These are phyloP conservation scores for Zosterops pallidus DNA, from an alignment of 2,113 vertebrate genomes.

Conservation along the genomic window DNA sequence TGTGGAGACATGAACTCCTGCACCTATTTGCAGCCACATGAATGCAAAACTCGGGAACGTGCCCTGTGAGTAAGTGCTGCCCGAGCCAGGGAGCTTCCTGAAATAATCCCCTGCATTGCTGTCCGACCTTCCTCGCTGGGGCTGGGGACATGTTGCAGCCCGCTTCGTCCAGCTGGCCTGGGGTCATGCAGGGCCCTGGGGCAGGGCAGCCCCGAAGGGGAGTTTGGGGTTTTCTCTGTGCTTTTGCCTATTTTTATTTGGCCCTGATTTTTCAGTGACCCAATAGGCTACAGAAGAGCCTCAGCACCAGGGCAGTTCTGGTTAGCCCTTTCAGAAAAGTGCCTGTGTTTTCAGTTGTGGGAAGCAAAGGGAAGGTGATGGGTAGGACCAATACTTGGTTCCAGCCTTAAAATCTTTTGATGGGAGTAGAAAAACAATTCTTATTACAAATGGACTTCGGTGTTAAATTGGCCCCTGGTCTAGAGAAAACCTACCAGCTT, in stretches of 20 bases:
- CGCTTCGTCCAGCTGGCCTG: neutral
- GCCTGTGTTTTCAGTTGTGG: neutral
- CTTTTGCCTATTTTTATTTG: neutral
- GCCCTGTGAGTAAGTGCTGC: neutral
- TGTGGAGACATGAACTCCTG: neutral
- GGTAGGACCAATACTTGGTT: neutral
- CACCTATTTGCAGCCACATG: constrained; percentile 44
- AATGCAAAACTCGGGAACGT: neutral
- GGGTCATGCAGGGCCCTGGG: neutral
- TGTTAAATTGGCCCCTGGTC: neutral
- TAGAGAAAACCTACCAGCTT: neutral
- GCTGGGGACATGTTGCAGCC: neutral
- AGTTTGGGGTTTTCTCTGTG: neutral
- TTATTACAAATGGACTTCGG: neutral
- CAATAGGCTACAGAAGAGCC: neutral
- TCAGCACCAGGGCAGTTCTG: neutral
- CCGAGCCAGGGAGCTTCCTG: neutral
- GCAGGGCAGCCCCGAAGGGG: fast-evolving
- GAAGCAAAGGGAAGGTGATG: neutral
- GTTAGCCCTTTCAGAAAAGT: neutral
- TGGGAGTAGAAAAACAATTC: neutral
- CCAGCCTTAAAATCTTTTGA: neutral
- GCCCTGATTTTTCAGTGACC: neutral
- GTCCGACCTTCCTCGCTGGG: neutral
- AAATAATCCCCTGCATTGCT: constrained; percentile 11